Base-by-base conservation (phyloP, 2,113 vertebrate genomes). In the Seriola quinqueradiata region DNA sequence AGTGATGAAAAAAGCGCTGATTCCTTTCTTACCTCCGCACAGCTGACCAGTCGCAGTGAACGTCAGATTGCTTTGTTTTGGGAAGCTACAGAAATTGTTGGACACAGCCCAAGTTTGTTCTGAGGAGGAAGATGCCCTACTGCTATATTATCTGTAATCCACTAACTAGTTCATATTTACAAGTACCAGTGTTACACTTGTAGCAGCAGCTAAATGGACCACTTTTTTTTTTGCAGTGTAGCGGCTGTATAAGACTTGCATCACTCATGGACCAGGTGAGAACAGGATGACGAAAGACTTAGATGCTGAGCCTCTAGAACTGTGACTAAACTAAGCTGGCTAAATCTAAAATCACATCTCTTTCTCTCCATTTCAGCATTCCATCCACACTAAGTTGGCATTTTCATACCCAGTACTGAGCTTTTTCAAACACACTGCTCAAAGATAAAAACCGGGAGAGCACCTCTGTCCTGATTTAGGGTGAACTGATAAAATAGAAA, bases 101-200 rank as follows among this genome's bases (percentile, higher is more conserved):
- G 28, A n/a, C 40, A 25, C 17, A 73, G 42, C 7, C n/a, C 21
- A 57, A 57, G 36, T 11, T 55, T 50, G 28, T n/a, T 4, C 59
- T 52, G 4, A 74, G 19, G 4, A 74, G 19, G 32, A 38, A 40
- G 32, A 52, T 25, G 34, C 55, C 2, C 46, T 4, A 8, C 42
- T 52, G 21, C 46, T 50, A 44, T 34, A 40, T 59, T n/a, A 61
- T 42, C 70, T 46, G 40, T 13, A 48, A 46, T 75, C 32, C 72
- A 60, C 57, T 21, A 48, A 32, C 71, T 23, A 42, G 16, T 42
- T 58, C 23, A 57, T 40, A 71, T 71, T 54, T 38, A 71, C 13
- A 25, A 36, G 34, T 23, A 42, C 50, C 12, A 38, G 50, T 11
- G 16, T 71, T 57, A 38, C 11, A 71, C 13, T 16, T 34, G 34